Conservation (phyloP, 2,888 invertebrate genomes). For the Agrotis clavis region DNA sequence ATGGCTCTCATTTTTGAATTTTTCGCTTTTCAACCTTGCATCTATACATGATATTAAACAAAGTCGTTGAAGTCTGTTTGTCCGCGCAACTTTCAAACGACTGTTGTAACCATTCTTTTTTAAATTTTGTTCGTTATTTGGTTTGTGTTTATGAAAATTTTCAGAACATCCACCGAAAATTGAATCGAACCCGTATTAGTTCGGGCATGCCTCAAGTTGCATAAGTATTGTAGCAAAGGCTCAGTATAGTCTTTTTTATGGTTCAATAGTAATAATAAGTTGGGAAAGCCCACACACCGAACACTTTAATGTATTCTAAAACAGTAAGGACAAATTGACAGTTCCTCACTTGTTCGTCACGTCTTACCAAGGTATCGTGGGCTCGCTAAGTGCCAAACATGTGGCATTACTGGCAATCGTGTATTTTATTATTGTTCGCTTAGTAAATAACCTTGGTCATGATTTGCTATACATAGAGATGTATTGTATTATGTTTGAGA, state of each 20-base stretch:
- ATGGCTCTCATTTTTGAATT: too few relatives aligned
- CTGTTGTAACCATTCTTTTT: too few relatives aligned
- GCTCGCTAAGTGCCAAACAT: conserved; percentile 50
- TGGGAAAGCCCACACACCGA: conserved; percentile 43
- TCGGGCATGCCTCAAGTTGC: neutral
- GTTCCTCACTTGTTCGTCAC: conserved; percentile 39
- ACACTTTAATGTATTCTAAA: conserved; percentile 33
- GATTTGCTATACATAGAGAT: conserved; percentile 19
- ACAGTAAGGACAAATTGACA: conserved; percentile 36
- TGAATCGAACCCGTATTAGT: neutral
- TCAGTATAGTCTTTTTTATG: neutral
- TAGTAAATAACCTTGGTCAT: conserved; percentile 38
- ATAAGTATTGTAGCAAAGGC: neutral
- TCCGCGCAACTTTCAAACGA: too few relatives aligned
- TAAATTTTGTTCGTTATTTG: too few relatives aligned
- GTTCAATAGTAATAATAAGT: conserved; percentile 8
- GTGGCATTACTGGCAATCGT: conserved; percentile 25
- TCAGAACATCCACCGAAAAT: too few relatives aligned
- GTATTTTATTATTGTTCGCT: conserved; percentile 13
- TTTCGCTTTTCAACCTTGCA: too few relatives aligned
- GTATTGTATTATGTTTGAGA: conserved; percentile 1
- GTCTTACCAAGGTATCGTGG: conserved; percentile 42
- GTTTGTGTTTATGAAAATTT: too few relatives aligned
- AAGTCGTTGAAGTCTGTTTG: too few relatives aligned
- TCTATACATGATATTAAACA: too few relatives aligned